Percentiles rank a stretch among this genome's conserved stretches.
Conservation (phyloP, 2,113 vertebrate genomes). For the Muntiacus reevesi region DNA sequence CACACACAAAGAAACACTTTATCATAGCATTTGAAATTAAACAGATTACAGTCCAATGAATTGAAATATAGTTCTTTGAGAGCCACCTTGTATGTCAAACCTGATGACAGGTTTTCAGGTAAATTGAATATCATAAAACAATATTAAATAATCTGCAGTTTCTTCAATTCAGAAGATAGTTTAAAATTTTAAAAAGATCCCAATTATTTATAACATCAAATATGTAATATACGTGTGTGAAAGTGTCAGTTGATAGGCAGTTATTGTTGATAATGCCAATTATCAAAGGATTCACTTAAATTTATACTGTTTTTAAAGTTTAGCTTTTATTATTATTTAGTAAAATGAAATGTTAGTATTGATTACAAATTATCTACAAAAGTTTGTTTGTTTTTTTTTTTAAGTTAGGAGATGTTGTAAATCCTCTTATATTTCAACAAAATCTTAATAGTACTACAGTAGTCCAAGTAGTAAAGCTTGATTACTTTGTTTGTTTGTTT, state of each 20-base stretch:
- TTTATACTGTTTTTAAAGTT: not conserved
- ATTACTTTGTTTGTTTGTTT: not conserved
- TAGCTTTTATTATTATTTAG: not conserved
- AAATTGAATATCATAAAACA: not conserved
- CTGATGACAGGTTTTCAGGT: not conserved
- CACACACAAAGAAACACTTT: not conserved
- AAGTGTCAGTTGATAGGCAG: not conserved
- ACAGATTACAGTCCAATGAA: not conserved
- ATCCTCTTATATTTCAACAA: conserved; percentile 9
- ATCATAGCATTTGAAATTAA: not conserved
- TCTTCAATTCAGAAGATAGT: not conserved
- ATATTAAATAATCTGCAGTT: not conserved
- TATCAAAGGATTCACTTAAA: conserved; percentile 8
- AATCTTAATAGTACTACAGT: not conserved
- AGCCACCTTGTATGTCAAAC: not conserved
- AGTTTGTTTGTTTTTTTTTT: not conserved
- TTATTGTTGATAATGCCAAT: not conserved
- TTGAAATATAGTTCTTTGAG: not conserved
- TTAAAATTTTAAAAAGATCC: not conserved
- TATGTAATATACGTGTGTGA: not conserved
- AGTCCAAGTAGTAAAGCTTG: not conserved
- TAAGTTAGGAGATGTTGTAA: not conserved
- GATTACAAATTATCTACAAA: not conserved
- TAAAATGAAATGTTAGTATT: conserved; percentile 10
- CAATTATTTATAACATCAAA: not conserved